A percentile compares a stretch with the other conserved stretches of the same genome.
These are phyloP conservation scores for Acrocera orbiculus DNA, from an alignment of 2,888 invertebrate genomes.

Conservation along the genomic window DNA sequence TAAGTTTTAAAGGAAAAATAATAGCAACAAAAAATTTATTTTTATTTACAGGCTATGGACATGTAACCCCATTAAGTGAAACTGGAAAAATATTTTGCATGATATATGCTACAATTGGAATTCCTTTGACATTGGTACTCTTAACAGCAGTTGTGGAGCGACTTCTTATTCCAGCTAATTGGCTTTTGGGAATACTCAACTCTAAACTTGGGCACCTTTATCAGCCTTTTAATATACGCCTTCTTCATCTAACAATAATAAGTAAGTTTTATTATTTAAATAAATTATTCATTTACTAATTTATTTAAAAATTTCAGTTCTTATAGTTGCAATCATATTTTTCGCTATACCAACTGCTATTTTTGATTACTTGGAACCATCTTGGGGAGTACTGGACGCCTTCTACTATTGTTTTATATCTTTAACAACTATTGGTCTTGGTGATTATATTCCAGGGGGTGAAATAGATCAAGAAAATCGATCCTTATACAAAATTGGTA, in stretches of 20 bases:
- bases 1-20: too few species aligned
- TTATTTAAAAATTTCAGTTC: not conserved
- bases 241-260: conserved; percentile 55
- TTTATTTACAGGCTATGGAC: conserved; percentile 71
- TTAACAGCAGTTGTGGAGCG: conserved; percentile 69
- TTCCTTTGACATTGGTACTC: conserved; percentile 70
- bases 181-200: conserved; percentile 50
- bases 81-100: conserved; percentile 80
- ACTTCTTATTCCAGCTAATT: conserved; percentile 54
- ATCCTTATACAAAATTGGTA: conserved; percentile 65
- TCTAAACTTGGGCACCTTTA: conserved; percentile 52
- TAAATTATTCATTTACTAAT: not conserved
- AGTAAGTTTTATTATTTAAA: conserved; percentile 34
- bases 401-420: conserved; percentile 86
- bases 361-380: conserved; percentile 58
- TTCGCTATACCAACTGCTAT: conserved; percentile 57
- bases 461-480: conserved; percentile 55
- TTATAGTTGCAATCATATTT: conserved; percentile 42
- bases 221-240: conserved; percentile 54
- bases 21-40: too few species aligned
- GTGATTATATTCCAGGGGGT: conserved; percentile 72
- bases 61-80: conserved; percentile 70
- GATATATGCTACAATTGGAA: conserved; percentile 66
- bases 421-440: conserved; percentile 73
- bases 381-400: conserved; percentile 72